Evolutionary conservation across 2,113 vertebrate genomes (phyloP), one percentile per base, ranked within the genome.

Genomic region (Ellobius talpinus): DNA sequence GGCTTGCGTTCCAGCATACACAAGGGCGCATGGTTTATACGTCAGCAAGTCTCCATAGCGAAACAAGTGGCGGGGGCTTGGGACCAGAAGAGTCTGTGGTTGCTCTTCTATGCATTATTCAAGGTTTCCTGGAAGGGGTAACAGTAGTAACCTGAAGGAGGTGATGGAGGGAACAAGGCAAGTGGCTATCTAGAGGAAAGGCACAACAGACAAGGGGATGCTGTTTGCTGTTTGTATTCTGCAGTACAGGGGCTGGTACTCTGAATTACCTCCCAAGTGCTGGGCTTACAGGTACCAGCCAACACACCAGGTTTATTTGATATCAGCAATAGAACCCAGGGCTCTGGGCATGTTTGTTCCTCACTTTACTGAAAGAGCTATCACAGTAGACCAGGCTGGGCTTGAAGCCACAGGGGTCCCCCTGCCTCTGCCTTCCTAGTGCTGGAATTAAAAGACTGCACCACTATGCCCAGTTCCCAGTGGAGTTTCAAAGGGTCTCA

Each of bases 401-500:
- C 74, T 47, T 7, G 7, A 50, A 50, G 1, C 3, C 45, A 76
- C 73, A 50, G 74, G 33, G 45, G 16, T 77, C 73, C 73, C 29
- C 73, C 73, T 50, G 74, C 42, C 74, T 77, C 26, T 47, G 74
- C 42, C 74, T 76, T 29, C 26, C 13, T 76, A 76, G 29, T 50
- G 13, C 74, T 77, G 74, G 26, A 7, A 50, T 50, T 31, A 77
- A 50, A 77, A 47, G 74, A 1, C 24, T 47, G 74, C 3, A 50
- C 13, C 74, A 31, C 26, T 45, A 50, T 2, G 74, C 47, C 47
- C 77, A 52, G 31, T 29, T 79, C 47, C 21, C 52, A 39, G 21
- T 16, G n/a, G 39, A 63, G 16, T 74, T 96, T 96, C 73, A 52
- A 95, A 96, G 90, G 94, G 47, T 78, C 58, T 74, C 17, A 47